phyloP scores from a whole-genome alignment of 2,888 invertebrate genomes.

The Scrobipalpa atriplicella region DNA sequence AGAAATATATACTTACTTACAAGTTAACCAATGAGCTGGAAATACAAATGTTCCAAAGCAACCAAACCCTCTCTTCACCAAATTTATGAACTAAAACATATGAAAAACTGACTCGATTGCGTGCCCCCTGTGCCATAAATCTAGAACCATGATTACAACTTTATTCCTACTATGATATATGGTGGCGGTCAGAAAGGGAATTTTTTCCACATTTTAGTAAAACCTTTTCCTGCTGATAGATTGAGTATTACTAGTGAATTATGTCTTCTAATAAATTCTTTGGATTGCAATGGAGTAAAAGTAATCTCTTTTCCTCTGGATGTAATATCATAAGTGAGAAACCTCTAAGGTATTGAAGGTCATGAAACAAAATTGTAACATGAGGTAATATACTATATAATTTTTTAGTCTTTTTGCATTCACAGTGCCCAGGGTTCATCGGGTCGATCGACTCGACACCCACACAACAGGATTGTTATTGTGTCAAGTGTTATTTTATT shows the following conservation, averaged over 20 bases:
- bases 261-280: constrained; percentile 17
- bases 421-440: too few species aligned
- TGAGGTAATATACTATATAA: too few species aligned
- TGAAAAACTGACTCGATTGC: constrained; percentile 2
- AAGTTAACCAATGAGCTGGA: background rate
- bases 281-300: background rate
- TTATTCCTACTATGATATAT: constrained; percentile 27
- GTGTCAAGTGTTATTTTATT: too few species aligned
- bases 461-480: too few species aligned
- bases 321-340: background rate
- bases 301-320: background rate
- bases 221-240: constrained; percentile 17
- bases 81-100: constrained; percentile 21
- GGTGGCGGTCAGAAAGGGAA: background rate
- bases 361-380: too few species aligned
- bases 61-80: background rate
- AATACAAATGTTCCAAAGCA: background rate
- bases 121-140: constrained; percentile 21
- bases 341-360: too few species aligned
- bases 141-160: constrained; percentile 29
- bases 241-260: constrained; percentile 22
- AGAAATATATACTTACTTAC: too few species aligned
- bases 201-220: constrained; percentile 18
- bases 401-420: too few species aligned
- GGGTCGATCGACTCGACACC: too few species aligned